These are phyloP conservation scores for Xiphophorus couchianus DNA, from an alignment of 2,113 vertebrate genomes.

Conservation along the genomic window DNA sequence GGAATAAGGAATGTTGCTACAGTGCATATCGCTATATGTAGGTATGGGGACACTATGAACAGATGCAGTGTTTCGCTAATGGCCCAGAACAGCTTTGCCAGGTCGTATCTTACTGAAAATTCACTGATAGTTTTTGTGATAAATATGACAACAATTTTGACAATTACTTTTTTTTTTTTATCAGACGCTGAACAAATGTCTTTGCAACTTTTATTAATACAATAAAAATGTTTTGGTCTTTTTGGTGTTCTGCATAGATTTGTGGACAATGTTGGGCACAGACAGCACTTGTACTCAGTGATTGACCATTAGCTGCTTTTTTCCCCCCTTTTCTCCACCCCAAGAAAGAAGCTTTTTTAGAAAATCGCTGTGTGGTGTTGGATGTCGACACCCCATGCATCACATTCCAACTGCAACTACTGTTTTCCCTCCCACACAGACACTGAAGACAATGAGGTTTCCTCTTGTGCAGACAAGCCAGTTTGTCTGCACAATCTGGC, in stretches of 20 bases:
- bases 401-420: constrained; percentile 17
- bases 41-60: constrained; percentile 31
- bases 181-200: not conserved
- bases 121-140: not conserved
- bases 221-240: too few relatives aligned
- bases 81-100: constrained; percentile 26
- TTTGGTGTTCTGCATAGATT: not conserved
- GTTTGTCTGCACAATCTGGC: too few relatives aligned
- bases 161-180: too few relatives aligned
- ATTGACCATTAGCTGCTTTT: constrained; percentile 27
- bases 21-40: constrained; percentile 42
- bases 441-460: constrained; percentile 9
- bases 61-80: constrained; percentile 57
- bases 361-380: constrained; percentile 19
- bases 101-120: constrained; percentile 25
- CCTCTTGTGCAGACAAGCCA: constrained; percentile 12
- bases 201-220: not conserved
- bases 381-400: constrained; percentile 24
- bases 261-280: constrained; percentile 10
- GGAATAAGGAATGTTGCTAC: constrained; percentile 31
- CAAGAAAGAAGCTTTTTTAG: constrained; percentile 6
- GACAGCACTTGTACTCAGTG: constrained; percentile 6
- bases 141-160: not conserved
- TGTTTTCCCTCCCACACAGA: constrained; percentile 35
- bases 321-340: not conserved